Base-by-base conservation (phyloP, 2,888 invertebrate genomes). In the Tetragnatha montana region DNA sequence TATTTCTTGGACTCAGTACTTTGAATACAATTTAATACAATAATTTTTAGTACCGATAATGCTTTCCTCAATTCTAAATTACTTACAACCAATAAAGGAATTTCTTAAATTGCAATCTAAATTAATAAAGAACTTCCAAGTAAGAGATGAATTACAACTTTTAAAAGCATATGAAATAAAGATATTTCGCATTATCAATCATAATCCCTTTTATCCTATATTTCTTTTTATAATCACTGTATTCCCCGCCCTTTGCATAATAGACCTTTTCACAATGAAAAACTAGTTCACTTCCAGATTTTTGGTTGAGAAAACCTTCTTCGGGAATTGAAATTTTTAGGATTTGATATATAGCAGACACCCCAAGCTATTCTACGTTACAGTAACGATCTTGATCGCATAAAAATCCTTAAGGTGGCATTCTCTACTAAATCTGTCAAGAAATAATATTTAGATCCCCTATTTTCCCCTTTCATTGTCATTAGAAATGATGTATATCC, bases 401-500 rank as follows among this genome's bases (percentile, higher is more conserved):
- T 60, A 50, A 49, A 50, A 50, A n/a, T 50, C 6, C 76, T 8
- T 19, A 19, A 6, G 19, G 22, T 22, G 71, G 60, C 60, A 76
- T 76, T 76, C 50, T 47, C 73, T 70, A 21, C 73, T 82, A 82
- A 82, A 60, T 82, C 82, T 82, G 82, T 74, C 50, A 51, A 70
- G 35, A 82, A 82, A 74, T 73, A 71, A 82, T 82, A 82, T 82
- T 82, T 82, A 71, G 60, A 60, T 51, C 73, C 22, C 50, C 73
- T 74, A 82, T 82, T 82, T 82, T 82, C 60, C 82, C 73, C 74
- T 60, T 21, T 1, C 73, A 35, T 47, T 82, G 74, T 82, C 82
- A 82, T 82, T 82, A 82, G n/a, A 74, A 22, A 51, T 82, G 73
- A 82, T 82, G 74, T 73, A 82, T 82, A 74, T 73, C 50, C 60